Base-by-base conservation (phyloP, 2,797 vertebrate genomes). In the Helostoma temminkii region DNA sequence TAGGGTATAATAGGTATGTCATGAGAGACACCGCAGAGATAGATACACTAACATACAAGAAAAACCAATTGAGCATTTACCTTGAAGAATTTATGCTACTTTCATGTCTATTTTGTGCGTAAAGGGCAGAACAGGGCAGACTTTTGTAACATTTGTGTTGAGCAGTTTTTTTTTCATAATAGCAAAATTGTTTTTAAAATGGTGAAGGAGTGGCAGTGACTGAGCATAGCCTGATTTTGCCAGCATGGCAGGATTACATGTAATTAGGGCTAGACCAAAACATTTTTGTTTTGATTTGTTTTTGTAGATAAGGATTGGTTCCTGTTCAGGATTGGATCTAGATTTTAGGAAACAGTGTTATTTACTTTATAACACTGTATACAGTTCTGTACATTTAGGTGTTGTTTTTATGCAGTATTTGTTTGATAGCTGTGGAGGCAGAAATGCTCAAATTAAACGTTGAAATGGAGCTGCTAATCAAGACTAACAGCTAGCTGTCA, bases 1-100 rank as follows among this genome's bases (percentile, higher is more conserved):
- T n/a, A 43, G 83, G 79, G 77, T 74, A 37, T 16, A 37, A 5
- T 15, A 61, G 46, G 19, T 30, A 15, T 74, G 83, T 81, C 82
- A 41, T n/a, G 52, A 76, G 85, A 80, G 42, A 37, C 18, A 16
- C 37, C 24, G 25, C 41, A 50, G 34, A 65, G 67, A 56, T 19
- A 63, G 18, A 62, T 43, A 58, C 39, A 48, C n/a, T 46, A 3
- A 37, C 39, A 62, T 14, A 41, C 26, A 30, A 32, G 24, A 39
- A 9, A 16, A 49, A 24, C 11, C 6, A 6, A 56, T 19, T 32
- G n/a, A 64, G 28, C 24, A 50, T 45, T 46, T 16, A 42, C 3
- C 6, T 45, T 61, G 5, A 54, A 46, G 11, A 22, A 22, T 49
- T 14, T 16, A 19, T n/a, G 2, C 47, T 3, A 14, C 26, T 53